These are phyloP conservation scores for Diorhabda elongata DNA, from an alignment of 1,140 invertebrate species.

Conservation along the genomic window DNA sequence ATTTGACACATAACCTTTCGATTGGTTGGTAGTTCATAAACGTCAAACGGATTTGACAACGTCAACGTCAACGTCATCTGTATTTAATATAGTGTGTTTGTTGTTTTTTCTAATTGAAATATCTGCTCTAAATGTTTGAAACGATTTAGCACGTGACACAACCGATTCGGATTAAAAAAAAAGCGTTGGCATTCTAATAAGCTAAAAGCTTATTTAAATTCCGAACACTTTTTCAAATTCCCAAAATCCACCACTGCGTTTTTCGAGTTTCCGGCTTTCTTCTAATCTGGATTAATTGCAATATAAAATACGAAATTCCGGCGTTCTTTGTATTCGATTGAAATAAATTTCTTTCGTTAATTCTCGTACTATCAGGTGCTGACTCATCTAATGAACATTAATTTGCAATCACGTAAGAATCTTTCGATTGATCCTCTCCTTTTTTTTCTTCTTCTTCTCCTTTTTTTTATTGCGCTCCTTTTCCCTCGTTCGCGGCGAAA, in stretches of 20 bases:
- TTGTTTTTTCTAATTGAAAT: too few species aligned
- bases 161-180: too few species aligned
- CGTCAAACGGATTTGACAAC: too few species aligned
- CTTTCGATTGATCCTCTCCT: slow-evolving; percentile 10
- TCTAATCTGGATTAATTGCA: slow-evolving; percentile 11
- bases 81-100: too few species aligned
- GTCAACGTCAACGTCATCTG: too few species aligned
- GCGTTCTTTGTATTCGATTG: slow-evolving; percentile 5
- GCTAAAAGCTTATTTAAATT: slow-evolving; percentile 15
- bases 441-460: not conserved
- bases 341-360: slow-evolving; percentile 17
- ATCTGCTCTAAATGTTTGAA: too few species aligned
- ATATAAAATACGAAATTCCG: slow-evolving; percentile 9
- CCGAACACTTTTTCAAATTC: not conserved
- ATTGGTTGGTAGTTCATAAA: too few species aligned
- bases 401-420: slow-evolving; percentile 16
- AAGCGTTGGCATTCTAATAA: not conserved
- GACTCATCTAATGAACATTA: slow-evolving; percentile 20
- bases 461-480: not conserved
- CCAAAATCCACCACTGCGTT: not conserved
- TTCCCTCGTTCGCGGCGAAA: not conserved
- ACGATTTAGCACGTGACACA: too few species aligned
- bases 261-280: not conserved
- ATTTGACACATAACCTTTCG: too few species aligned
- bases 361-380: slow-evolving; percentile 15